Conservation (phyloP, 2,888 invertebrate species). For the Andrena flavipes region DNA sequence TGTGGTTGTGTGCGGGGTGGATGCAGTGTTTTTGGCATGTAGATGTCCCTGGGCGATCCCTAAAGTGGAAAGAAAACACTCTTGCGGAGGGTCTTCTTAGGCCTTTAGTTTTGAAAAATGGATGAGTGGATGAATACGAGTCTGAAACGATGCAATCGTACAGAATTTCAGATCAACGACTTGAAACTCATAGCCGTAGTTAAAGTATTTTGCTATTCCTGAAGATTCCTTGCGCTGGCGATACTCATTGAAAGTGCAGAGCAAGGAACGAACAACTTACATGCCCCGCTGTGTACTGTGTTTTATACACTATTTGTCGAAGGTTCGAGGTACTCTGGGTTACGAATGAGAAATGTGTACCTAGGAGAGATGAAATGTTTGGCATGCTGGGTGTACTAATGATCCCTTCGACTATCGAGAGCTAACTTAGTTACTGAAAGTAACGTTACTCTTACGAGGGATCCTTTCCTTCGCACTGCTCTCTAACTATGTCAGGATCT, state of each 20-base stretch:
- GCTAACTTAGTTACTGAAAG: neutral
- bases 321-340: neutral
- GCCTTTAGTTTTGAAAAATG: neutral
- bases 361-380: neutral
- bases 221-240: neutral
- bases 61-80: neutral
- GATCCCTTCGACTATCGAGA: slow-evolving; percentile 15
- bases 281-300: neutral
- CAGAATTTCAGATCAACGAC: neutral
- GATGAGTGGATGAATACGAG: neutral
- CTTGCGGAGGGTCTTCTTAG: neutral
- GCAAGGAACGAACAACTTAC: neutral
- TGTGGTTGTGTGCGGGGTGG: neutral
- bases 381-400: slow-evolving; percentile 37
- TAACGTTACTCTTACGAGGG: neutral
- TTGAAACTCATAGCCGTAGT: neutral
- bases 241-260: neutral
- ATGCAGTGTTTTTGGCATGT: slow-evolving; percentile 3
- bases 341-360: too few relatives aligned
- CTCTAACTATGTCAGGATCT: slow-evolving; percentile 12
- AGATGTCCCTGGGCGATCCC: neutral
- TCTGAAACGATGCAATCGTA: neutral
- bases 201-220: neutral
- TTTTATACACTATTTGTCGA: neutral
- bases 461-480: neutral